These are phyloP conservation scores for Aphyosemion australe DNA, from an alignment of 2,113 vertebrate genomes.

Conservation along the genomic window DNA sequence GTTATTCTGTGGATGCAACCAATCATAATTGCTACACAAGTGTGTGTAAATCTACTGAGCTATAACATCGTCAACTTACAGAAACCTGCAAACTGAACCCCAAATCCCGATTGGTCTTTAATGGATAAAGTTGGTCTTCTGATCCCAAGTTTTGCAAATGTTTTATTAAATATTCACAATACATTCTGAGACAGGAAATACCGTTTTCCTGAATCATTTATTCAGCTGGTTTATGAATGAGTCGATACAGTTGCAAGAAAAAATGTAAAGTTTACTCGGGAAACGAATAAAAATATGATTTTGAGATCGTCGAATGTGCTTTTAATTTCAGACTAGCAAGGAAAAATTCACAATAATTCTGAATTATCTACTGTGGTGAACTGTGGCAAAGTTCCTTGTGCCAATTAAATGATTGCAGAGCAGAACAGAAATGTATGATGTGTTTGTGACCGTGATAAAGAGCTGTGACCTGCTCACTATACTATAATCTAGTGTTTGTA, in stretches of 20 bases:
- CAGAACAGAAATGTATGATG: no score
- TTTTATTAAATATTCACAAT: conserved; percentile 5
- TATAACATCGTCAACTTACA: conserved; percentile 29
- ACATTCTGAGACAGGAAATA: neutral
- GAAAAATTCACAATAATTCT: neutral
- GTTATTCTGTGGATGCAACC: no score
- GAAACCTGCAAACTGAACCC: neutral
- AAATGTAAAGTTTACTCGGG: no score
- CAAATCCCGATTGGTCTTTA: neutral
- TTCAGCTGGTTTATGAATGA: no score
- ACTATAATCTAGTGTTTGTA: no score
- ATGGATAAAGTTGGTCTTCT: conserved; percentile 2
- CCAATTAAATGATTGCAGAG: no score
- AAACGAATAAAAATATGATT: neutral
- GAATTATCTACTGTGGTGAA: neutral
- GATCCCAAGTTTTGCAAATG: neutral
- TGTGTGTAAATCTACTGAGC: no score
- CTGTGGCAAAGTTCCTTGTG: neutral
- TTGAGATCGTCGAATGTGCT: neutral
- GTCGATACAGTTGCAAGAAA: no score
- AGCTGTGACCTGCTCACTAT: neutral
- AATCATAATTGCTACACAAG: no score
- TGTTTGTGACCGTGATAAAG: no score
- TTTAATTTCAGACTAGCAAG: conserved; percentile 9
- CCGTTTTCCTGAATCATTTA: no score